Evolutionary conservation across 1,140 invertebrate genomes (phyloP), one percentile per base, ranked within the genome.

Genomic region (Ceratina calcarata): DNA sequence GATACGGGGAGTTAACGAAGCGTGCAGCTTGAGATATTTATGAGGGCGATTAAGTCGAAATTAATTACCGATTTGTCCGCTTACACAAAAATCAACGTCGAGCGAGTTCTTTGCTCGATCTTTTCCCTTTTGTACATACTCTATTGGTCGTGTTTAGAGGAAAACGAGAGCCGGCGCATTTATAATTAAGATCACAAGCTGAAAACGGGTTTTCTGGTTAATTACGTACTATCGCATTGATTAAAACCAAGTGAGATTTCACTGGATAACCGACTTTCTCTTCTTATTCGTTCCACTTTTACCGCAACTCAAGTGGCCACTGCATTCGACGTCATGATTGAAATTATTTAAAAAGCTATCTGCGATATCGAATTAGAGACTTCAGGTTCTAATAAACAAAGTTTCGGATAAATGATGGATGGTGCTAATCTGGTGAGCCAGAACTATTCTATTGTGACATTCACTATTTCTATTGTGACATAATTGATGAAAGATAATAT

Each of bases 41-140:
- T 58, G 24, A 16, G 18, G 13, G 1, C 51, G 32, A 75, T 75
- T 75, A 75, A 75, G 15, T 75, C 51, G 32, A 57, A 22, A 66
- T 75, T 75, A 75, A 66, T 66, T 66, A 61, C 10, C 62, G 49
- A 75, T 75, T 66, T 57, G 61, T 75, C 49, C 20, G n/a, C n/a
- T 55, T n/a, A 10, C 10, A 55, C 2, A 74, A 65, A 65, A 73
- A 62, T 62, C 20, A 24, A 62, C 58, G 27, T 37, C 22, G 1
- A 1, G 10, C 18, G n/a, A 2, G 18, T 20, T n/a, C 12, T 32
- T n/a, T 12, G 2, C 3, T 20, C 22, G 4, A 1, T 60, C 10
- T 32, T 2, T 32, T 20, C 16, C 3, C 1, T 16, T 15, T 3
- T 4, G 32, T 6, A 6, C 32, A 6, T 37, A 6, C 32, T 37